Conservation (phyloP, 92 coral and sea anemone species). For the Phenganax stokvisi region DNA sequence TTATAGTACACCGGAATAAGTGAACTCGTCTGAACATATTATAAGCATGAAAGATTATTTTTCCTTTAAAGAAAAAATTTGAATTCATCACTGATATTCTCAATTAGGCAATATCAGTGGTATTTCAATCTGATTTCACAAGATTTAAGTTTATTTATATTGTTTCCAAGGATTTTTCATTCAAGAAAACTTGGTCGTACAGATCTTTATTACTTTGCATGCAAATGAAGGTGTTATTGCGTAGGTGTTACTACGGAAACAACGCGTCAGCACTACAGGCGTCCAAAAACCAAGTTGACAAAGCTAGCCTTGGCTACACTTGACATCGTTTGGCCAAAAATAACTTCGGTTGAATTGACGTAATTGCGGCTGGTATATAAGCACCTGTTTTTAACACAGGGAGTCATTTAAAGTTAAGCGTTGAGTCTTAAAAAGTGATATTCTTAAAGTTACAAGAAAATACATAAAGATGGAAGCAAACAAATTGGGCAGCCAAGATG, state of each 20-base stretch:
- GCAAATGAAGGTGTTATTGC: background rate
- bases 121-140: no score
- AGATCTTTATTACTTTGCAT: background rate
- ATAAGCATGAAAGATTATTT: no score
- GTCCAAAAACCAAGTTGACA: background rate
- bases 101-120: no score
- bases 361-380: background rate
- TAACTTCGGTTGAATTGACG: background rate
- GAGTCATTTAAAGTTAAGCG: background rate
- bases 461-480: background rate
- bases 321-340: background rate
- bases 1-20: no score
- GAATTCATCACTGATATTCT: no score
- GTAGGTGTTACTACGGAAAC: conserved; percentile 12
- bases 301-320: conserved; percentile 9
- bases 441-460: background rate
- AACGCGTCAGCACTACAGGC: conserved; percentile 10
- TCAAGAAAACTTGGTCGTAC: no score
- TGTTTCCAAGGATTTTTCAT: no score
- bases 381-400: background rate
- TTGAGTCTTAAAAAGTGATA: background rate
- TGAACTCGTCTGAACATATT: no score
- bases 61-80: no score
- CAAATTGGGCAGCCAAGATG: conserved; percentile 11
- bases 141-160: no score